These are phyloP conservation scores for Alosa alosa DNA, from an alignment of 2,113 vertebrate species.

Conservation along the genomic window DNA sequence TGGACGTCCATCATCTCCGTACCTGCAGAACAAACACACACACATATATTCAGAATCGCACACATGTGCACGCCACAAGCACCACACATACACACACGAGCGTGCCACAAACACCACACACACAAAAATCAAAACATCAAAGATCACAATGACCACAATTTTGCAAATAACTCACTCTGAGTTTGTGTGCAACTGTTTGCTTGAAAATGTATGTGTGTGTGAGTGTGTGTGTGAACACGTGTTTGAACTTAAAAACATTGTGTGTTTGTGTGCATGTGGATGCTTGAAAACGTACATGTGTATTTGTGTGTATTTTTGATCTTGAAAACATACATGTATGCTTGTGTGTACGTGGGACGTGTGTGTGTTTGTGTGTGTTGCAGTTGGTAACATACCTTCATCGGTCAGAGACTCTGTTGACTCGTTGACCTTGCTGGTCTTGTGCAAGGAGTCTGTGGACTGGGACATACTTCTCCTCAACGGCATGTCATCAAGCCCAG, in stretches of 20 bases:
- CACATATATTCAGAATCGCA: neutral
- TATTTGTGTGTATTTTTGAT: no score
- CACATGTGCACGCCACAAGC: neutral
- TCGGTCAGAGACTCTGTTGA: conserved; percentile 89
- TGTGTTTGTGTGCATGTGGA: neutral
- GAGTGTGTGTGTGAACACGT: neutral
- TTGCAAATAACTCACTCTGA: no score
- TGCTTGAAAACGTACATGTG: no score
- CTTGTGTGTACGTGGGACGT: neutral
- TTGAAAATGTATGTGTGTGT: no score
- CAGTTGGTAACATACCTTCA: conserved; percentile 74
- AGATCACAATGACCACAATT: no score
- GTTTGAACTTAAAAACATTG: no score
- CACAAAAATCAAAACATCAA: no score
- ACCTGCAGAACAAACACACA: conserved; percentile 64
- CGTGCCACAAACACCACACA: neutral
- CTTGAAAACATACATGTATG: neutral
- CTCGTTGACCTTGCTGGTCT: conserved; percentile 84
- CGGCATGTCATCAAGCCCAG: conserved; percentile 79
- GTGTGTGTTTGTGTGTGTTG: neutral
- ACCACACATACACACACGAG: neutral
- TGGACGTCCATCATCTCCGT: conserved; percentile 90
- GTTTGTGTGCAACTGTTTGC: no score
- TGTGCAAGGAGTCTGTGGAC: conserved; percentile 88
- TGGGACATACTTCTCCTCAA: conserved; percentile 84